Evolutionary conservation across 2,113 vertebrate genomes (phyloP).

Genomic region (Scomber japonicus): DNA sequence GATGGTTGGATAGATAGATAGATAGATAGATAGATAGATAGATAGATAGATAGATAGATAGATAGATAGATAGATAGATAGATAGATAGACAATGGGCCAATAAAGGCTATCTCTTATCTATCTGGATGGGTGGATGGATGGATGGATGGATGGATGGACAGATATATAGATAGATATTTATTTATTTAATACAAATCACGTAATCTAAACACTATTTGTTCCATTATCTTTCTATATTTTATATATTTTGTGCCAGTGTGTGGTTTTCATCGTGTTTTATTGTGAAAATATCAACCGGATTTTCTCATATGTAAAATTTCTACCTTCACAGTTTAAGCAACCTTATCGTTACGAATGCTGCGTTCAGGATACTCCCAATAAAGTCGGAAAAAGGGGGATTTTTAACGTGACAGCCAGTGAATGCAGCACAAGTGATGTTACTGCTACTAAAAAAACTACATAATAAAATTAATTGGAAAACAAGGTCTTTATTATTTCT

Average conservation of each 20-base stretch:
- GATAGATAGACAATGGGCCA: too few species aligned
- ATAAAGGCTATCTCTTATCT: too few species aligned
- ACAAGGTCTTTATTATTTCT: too few species aligned
- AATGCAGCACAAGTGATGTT: neutral
- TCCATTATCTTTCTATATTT: rapidly evolving
- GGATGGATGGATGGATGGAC: too few species aligned
- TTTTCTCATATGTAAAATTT: neutral
- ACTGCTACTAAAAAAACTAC: neutral
- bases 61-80: too few species aligned
- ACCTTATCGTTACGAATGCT: conserved; percentile 33
- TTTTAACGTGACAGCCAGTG: rapidly evolving
- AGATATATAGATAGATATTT: too few species aligned
- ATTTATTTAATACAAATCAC: neutral
- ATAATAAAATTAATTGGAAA: neutral
- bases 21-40: too few species aligned
- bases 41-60: too few species aligned
- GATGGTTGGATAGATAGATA: too few species aligned
- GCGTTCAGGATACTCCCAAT: conserved; percentile 31
- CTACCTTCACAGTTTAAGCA: neutral
- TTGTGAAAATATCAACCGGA: conserved; percentile 22
- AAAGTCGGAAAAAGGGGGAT: neutral
- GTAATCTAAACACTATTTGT: rapidly evolving
- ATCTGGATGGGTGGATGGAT: too few species aligned
- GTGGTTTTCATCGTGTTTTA: neutral
- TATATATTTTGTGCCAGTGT: too few species aligned